phyloP scores from a whole-genome alignment of 2,888 invertebrate genomes.

The Netelia inedita region DNA sequence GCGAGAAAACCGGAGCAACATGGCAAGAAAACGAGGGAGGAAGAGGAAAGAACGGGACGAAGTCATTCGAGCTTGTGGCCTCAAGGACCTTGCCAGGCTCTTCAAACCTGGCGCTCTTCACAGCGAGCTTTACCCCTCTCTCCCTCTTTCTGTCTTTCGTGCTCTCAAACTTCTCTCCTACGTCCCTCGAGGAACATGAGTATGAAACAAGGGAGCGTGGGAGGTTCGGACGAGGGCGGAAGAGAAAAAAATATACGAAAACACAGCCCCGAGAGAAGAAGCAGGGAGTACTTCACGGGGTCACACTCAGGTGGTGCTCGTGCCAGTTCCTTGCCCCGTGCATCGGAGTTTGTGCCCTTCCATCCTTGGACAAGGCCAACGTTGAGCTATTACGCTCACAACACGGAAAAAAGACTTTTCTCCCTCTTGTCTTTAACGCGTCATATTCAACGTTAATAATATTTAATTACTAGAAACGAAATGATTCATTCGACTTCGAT shows the following conservation, averaged over 20 bases:
- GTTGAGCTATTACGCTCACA: background rate
- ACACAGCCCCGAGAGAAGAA: background rate
- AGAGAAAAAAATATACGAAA: constrained; percentile 43
- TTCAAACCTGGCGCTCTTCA: constrained; percentile 32
- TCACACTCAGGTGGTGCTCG: constrained; percentile 51
- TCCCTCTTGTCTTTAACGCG: background rate
- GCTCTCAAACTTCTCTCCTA: constrained; percentile 17
- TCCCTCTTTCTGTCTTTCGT: background rate
- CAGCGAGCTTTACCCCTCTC: constrained; percentile 1
- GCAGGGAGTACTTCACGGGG: constrained; percentile 25
- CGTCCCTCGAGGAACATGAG: constrained; percentile 34
- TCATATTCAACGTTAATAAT: background rate
- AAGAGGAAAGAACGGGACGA: background rate
- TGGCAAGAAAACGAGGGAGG: constrained; percentile 19
- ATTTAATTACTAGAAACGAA: too few species aligned
- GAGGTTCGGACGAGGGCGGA: constrained; percentile 11
- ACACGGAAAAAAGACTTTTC: constrained; percentile 20
- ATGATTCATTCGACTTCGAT: too few species aligned
- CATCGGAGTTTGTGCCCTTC: constrained; percentile 6
- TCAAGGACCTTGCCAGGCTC: constrained; percentile 44
- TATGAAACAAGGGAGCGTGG: constrained; percentile 38
- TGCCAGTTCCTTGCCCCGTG: background rate
- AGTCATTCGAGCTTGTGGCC: constrained; percentile 24
- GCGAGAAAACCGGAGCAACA: background rate
- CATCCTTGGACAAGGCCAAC: background rate